Percentiles rank a stretch among this genome's conserved stretches.
phyloP scores from a whole-genome alignment of 2,797 vertebrate genomes.

The Arctocebus calabarensis region DNA sequence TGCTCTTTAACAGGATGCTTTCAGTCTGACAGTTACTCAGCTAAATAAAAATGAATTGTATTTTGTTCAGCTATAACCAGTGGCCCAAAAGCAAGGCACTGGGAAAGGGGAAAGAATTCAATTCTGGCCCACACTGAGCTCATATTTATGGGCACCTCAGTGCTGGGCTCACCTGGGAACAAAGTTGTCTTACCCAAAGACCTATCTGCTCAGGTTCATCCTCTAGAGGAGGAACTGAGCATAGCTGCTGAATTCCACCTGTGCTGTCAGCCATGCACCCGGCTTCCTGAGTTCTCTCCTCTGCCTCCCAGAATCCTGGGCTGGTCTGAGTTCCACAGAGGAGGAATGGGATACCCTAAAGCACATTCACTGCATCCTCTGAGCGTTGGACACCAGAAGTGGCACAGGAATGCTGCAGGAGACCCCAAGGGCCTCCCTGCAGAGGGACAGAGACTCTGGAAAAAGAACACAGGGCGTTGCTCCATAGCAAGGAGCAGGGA shows the following conservation, averaged over 20 bases:
- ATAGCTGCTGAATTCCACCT: background rate
- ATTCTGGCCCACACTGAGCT: background rate
- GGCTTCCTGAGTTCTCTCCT: background rate
- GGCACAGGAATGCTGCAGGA: background rate
- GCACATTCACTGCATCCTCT: background rate
- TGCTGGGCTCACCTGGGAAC: too few species aligned
- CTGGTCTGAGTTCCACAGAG: background rate
- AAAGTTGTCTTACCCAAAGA: background rate
- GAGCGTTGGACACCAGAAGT: background rate
- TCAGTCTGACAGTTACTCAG: background rate
- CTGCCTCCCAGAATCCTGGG: too few species aligned
- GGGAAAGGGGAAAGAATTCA: background rate
- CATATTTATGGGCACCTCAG: background rate
- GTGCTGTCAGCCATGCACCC: background rate
- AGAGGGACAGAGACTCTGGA: background rate
- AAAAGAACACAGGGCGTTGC: background rate
- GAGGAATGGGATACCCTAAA: background rate
- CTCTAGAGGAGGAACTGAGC: rapidly evolving
- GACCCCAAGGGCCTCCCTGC: background rate
- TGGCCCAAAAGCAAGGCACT: background rate
- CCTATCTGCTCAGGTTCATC: background rate
- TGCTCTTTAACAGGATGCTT: background rate
- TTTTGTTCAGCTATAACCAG: background rate
- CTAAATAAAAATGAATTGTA: background rate
- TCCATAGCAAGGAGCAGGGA: too few species aligned